Evolutionary conservation across 1,140 invertebrate species (phyloP).

Genomic region (Cardiocondyla obscurior): DNA sequence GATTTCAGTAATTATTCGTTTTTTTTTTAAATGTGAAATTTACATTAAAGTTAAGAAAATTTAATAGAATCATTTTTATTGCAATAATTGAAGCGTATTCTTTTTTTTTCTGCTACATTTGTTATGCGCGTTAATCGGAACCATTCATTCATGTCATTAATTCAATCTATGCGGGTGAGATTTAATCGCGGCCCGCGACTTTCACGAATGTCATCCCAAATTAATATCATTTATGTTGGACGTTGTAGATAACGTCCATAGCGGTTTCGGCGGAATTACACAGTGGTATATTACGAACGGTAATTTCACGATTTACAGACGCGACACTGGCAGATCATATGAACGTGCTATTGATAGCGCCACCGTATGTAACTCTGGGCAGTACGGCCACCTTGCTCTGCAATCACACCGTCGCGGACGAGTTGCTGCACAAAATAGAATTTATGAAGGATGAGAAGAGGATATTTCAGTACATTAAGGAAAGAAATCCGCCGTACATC

Average conservation of each 20-base stretch:
- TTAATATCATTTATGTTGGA: neutral
- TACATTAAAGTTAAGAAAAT: no score
- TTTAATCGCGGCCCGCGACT: neutral
- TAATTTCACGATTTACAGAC: slow-evolving; percentile 73
- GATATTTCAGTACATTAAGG: slow-evolving; percentile 91
- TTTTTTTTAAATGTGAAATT: no score
- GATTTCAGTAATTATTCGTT: no score
- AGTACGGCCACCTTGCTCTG: slow-evolving; percentile 80
- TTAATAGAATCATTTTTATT: no score
- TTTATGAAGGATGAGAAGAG: slow-evolving; percentile 90
- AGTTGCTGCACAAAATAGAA: slow-evolving; percentile 85
- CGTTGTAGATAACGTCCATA: neutral
- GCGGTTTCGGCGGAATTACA: neutral
- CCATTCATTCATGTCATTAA: no score
- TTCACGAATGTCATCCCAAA: neutral
- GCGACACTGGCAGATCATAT: slow-evolving; percentile 74
- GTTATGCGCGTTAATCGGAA: no score
- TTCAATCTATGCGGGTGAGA: no score
- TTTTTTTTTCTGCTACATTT: no score
- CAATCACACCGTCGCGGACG: slow-evolving; percentile 81
- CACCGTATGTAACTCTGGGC: slow-evolving; percentile 81
- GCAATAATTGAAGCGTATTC: no score
- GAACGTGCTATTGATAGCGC: slow-evolving; percentile 79
- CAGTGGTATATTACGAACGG: neutral
- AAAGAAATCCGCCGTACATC: slow-evolving; percentile 89